phyloP scores from a whole-genome alignment of 1,140 invertebrate species.

The Gerris buenoi region DNA sequence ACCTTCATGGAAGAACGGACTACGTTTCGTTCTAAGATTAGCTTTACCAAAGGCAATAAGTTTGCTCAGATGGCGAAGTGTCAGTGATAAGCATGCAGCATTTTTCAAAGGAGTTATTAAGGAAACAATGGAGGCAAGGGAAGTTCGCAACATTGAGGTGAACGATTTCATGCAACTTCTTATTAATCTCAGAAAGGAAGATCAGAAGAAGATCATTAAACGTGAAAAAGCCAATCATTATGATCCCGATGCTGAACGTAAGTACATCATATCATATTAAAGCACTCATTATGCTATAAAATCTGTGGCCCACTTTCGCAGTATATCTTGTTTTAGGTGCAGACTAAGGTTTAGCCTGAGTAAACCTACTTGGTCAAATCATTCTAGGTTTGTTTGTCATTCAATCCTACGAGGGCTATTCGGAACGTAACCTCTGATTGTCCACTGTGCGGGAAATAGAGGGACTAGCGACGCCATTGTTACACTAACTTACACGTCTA shows the following conservation, averaged over 20 bases:
- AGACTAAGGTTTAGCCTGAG: no score
- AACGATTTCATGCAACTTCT: constrained; percentile 7
- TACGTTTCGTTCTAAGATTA: neutral
- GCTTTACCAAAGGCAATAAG: neutral
- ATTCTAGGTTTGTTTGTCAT: no score
- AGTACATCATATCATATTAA: neutral
- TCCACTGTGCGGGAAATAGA: no score
- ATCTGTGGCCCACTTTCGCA: no score
- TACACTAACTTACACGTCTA: no score
- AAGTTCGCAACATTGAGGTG: neutral
- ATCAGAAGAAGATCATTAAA: constrained; percentile 13
- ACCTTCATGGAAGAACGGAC: neutral
- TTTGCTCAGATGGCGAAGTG: neutral
- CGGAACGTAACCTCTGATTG: no score
- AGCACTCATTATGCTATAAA: no score
- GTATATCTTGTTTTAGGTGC: no score
- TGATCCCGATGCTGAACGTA: neutral
- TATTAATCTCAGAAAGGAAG: constrained; percentile 13
- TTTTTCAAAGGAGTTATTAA: neutral
- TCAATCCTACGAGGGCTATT: no score
- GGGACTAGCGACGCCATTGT: no score
- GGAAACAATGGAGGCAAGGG: neutral
- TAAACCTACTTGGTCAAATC: no score
- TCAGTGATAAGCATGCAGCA: neutral
- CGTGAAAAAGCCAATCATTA: neutral